phyloP scores from a whole-genome alignment of 2,888 invertebrate genomes.

The Tanypteryx hageni region DNA sequence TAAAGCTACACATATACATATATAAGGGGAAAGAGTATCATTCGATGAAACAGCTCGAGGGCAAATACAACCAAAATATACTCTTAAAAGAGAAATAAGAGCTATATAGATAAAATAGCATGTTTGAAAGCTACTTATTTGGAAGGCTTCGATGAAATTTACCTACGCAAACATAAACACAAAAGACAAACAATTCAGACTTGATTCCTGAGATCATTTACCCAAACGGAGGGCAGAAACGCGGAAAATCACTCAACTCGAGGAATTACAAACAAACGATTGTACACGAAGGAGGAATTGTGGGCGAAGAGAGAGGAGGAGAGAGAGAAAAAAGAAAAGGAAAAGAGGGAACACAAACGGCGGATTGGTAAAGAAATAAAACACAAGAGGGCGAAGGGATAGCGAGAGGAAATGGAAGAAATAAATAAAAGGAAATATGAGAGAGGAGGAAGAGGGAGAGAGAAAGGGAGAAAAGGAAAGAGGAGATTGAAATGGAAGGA shows the following conservation, averaged over 20 bases:
- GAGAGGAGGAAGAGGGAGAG: background rate
- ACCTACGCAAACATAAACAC: background rate
- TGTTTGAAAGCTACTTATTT: background rate
- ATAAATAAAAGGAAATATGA: background rate
- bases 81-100: no score
- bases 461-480: background rate
- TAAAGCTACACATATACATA: no score
- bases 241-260: background rate
- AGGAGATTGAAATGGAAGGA: background rate
- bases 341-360: background rate
- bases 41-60: no score
- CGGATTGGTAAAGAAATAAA: background rate
- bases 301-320: background rate
- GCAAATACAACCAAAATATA: no score
- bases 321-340: background rate
- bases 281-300: background rate
- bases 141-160: background rate
- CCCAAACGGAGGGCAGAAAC: background rate
- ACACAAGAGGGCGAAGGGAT: background rate
- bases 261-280: background rate
- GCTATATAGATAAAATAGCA: no score
- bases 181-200: background rate
- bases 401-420: background rate
- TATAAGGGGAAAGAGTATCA: no score
- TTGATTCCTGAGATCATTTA: background rate